A percentile compares a stretch with the other conserved stretches of the same genome.
These are phyloP conservation scores for Cryptocephalus primarius DNA, from an alignment of 2,888 invertebrate species.

Conservation along the genomic window DNA sequence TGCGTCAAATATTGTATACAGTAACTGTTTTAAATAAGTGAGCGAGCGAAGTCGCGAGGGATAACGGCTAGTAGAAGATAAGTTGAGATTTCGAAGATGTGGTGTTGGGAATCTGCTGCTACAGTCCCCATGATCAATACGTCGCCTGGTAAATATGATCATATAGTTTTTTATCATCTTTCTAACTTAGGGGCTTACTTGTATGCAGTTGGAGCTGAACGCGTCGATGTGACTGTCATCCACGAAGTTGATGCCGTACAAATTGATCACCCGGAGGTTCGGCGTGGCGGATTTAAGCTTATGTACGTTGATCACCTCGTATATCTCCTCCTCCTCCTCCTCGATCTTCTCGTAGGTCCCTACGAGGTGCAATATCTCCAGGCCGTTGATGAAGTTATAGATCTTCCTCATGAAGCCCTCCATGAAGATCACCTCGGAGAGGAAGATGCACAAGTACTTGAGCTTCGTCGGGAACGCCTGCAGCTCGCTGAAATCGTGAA, in stretches of 20 bases:
- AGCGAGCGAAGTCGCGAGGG: too few species aligned
- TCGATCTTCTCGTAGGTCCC: constrained; percentile 97
- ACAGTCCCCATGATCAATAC: too few species aligned
- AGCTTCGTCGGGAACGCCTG: constrained; percentile 97
- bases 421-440: constrained; percentile 99
- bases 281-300: constrained; percentile 97
- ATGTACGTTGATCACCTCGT: constrained; percentile 98
- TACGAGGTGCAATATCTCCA: constrained; percentile 93
- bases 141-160: too few species aligned
- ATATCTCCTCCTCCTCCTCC: constrained; percentile 98
- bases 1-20: too few species aligned
- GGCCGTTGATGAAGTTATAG: constrained; percentile 97
- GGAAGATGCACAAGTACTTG: constrained; percentile 72
- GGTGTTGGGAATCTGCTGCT: too few species aligned
- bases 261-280: constrained; percentile 91
- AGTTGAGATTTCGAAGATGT: too few species aligned
- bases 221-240: constrained; percentile 99
- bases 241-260: constrained; percentile 97
- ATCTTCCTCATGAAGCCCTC: constrained; percentile 99
- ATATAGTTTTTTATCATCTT: too few species aligned
- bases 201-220: constrained; percentile 91
- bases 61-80: too few species aligned
- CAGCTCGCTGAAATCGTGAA: constrained; percentile 98
- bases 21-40: too few species aligned
- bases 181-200: constrained; percentile 37